Percentiles rank a stretch among this genome's conserved stretches.
Evolutionary conservation across 2,888 invertebrate species (phyloP).

Genomic region (Euphydryas editha): DNA sequence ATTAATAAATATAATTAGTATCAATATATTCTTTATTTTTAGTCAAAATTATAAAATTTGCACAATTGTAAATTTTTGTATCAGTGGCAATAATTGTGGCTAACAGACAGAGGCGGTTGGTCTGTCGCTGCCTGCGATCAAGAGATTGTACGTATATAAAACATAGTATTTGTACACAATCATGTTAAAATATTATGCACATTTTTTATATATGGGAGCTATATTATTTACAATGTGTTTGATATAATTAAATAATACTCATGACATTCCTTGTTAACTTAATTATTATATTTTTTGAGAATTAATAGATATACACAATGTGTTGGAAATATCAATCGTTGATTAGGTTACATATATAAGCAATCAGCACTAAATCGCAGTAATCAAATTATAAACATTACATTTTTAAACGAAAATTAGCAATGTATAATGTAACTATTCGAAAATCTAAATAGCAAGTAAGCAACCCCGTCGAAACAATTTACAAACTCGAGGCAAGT

Average conservation of each 20-base stretch:
- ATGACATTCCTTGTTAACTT: too few species aligned
- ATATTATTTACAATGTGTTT: too few species aligned
- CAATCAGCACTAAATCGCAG: background rate
- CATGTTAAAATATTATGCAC: background rate
- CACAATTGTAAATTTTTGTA: conserved; percentile 19
- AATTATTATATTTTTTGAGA: too few species aligned
- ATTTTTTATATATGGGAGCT: too few species aligned
- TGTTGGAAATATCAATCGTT: too few species aligned
- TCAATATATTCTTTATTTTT: background rate
- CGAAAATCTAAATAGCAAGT: conserved; percentile 61
- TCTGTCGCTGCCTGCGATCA: conserved; percentile 60
- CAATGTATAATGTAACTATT: conserved; percentile 46
- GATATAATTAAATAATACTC: too few species aligned
- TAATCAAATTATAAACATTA: too few species aligned
- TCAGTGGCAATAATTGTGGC: conserved; percentile 51
- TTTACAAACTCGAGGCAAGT: conserved; percentile 67
- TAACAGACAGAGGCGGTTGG: conserved; percentile 75
- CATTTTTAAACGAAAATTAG: background rate
- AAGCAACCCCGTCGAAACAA: conserved; percentile 65
- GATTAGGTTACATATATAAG: background rate
- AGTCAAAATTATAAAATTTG: conserved; percentile 23
- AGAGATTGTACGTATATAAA: conserved; percentile 21
- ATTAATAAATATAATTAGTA: background rate
- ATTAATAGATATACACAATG: too few species aligned
- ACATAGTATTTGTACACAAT: conserved; percentile 44